Evolutionary conservation across 2,888 invertebrate genomes (phyloP).

Genomic region (Cataglyphis cursor): DNA sequence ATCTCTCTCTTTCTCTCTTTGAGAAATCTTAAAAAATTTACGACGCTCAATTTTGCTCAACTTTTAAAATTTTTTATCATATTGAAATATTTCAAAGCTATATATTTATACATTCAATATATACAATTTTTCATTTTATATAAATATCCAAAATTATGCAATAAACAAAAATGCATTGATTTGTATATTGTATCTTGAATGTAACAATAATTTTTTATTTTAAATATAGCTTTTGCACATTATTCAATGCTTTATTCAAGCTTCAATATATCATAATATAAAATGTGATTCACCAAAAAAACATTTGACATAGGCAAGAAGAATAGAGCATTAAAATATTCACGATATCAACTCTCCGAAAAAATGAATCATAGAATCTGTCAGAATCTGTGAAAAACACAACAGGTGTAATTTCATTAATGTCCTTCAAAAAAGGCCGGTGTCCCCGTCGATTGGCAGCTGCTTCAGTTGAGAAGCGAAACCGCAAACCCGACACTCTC

Average conservation of each 20-base stretch:
- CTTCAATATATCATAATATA: not conserved
- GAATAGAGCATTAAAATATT: not conserved
- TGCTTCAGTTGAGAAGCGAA: slow-evolving; percentile 26
- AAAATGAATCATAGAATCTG: not conserved
- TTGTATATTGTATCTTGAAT: not conserved
- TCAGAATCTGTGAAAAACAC: slow-evolving; percentile 25
- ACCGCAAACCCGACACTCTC: slow-evolving; percentile 45
- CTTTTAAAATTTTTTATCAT: not conserved
- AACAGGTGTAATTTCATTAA: slow-evolving; percentile 50
- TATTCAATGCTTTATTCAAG: not conserved
- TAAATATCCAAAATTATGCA: not conserved
- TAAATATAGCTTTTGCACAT: not conserved
- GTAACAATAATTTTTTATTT: not conserved
- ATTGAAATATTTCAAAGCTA: not conserved
- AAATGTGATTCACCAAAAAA: not conserved
- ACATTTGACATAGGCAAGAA: not conserved
- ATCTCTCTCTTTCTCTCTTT: not conserved
- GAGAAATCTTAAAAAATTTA: not conserved
- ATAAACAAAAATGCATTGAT: not conserved
- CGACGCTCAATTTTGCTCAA: not conserved
- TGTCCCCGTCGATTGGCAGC: slow-evolving; percentile 37
- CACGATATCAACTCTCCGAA: not conserved
- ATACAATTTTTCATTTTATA: not conserved
- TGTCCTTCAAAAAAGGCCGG: slow-evolving; percentile 30
- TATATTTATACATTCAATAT: not conserved